These are phyloP conservation scores for Calameuta idolon DNA, from an alignment of 2,888 invertebrate genomes.

Conservation along the genomic window DNA sequence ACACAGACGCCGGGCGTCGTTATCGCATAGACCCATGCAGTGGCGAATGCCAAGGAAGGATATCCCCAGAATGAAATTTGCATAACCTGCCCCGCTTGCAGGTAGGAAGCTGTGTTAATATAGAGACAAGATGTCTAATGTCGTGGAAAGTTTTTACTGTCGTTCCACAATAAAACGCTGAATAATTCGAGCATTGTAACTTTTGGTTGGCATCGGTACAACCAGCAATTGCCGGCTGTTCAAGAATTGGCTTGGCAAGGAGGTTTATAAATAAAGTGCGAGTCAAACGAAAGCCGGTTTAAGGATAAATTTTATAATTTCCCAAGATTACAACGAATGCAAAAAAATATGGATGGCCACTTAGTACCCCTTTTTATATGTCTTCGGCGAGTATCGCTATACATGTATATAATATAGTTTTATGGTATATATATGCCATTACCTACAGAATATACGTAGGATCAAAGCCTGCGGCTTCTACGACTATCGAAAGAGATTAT, in stretches of 20 bases:
- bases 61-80: constrained; percentile 37
- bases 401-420: not conserved
- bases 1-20: not conserved
- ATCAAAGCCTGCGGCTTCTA: not conserved
- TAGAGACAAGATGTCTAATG: constrained; percentile 56
- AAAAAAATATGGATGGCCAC: not conserved
- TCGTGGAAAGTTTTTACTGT: constrained; percentile 51
- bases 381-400: not conserved
- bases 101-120: constrained; percentile 38
- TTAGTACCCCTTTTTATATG: not conserved
- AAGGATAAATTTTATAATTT: not conserved
- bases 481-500: not conserved
- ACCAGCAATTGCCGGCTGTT: not conserved
- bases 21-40: not conserved
- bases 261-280: not conserved
- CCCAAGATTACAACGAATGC: not conserved
- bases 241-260: not conserved
- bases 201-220: not conserved
- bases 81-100: constrained; percentile 51
- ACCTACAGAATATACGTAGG: not conserved
- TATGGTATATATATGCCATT: not conserved
- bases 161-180: constrained; percentile 32
- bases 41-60: not conserved
- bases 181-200: constrained; percentile 29
- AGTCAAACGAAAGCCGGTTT: not conserved